Evolutionary conservation across 2,888 invertebrate genomes (phyloP), one percentile per base, ranked within the genome.

Genomic region (Chirona hameri): DNA sequence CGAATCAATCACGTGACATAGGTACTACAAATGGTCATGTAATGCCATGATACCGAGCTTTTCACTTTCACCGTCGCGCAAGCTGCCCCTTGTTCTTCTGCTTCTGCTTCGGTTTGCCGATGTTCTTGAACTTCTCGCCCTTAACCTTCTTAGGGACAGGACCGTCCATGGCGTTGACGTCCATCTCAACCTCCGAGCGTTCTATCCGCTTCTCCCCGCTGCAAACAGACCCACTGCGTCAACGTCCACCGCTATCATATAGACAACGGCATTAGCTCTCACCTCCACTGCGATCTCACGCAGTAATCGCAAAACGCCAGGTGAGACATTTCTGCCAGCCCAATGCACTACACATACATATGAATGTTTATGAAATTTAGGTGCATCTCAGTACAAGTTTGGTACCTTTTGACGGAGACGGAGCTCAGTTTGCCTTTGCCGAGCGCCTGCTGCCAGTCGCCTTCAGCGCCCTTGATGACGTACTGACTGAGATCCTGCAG

Each of bases 401-500:
- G n/a, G 60, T 57, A 86, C 86, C 85, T 83, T 83, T 86, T 86
- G 24, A 86, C 83, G 72, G 84, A 84, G 82, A 86, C 83, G n/a
- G 84, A 80, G 55, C 86, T 85, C 27, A 83, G 83, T 7, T 81
- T 81, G n/a, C 27, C 72, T 21, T 90, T 86, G 89, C 89, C 85
- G 86, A 92, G 88, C 0, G 92, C 93, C 84, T 91, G 91, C 0
- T 90, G 90, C 97, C 96, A 97, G 86, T 96, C 96, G 81, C 93
- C 90, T 86, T 96, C 96, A 15, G 92, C 92, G 0, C 97, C 97
- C 88, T 95, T 95, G 86, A 97, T 96, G 31, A 92, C 92, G 89
- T 93, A 97, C 87, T 95, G 94, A 27, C 91, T 90, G 4, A 97
- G 89, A 86, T 94, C 93, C 86, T 94, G 93, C 39, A 92, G 92